These are phyloP conservation scores for Galerucella pusilla DNA, from an alignment of 2,888 invertebrate genomes.

Conservation along the genomic window DNA sequence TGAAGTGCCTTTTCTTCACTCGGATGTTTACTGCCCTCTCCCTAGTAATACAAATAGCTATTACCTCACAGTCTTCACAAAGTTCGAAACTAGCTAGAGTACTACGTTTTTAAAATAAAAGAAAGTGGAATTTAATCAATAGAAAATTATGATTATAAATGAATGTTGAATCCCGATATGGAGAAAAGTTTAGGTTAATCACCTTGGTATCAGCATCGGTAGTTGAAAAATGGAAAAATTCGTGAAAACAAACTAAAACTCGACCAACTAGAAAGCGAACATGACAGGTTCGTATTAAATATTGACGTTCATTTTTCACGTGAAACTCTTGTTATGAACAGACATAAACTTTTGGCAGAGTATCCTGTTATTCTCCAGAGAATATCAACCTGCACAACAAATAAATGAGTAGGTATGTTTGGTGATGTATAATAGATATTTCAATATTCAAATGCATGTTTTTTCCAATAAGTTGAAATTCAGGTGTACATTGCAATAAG, in stretches of 20 bases:
- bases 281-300: constrained; percentile 30
- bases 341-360: constrained; percentile 27
- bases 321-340: constrained; percentile 27
- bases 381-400: constrained; percentile 8
- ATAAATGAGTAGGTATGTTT: neutral
- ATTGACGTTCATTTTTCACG: constrained; percentile 34
- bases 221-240: neutral
- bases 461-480: neutral
- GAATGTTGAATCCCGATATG: no score
- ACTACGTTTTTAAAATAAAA: no score
- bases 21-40: no score
- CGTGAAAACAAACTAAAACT: constrained; percentile 17
- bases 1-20: no score
- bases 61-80: no score
- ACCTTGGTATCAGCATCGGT: neutral
- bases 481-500: no score
- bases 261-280: constrained; percentile 23
- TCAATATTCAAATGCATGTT: neutral
- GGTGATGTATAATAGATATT: constrained; percentile 2
- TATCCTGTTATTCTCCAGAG: constrained; percentile 22
- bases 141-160: no score
- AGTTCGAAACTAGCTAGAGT: no score
- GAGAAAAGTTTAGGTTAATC: neutral
- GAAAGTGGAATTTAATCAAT: no score
- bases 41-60: no score